Evolutionary conservation across 2,888 invertebrate species (phyloP).

Genomic region (Parnassius smintheus): DNA sequence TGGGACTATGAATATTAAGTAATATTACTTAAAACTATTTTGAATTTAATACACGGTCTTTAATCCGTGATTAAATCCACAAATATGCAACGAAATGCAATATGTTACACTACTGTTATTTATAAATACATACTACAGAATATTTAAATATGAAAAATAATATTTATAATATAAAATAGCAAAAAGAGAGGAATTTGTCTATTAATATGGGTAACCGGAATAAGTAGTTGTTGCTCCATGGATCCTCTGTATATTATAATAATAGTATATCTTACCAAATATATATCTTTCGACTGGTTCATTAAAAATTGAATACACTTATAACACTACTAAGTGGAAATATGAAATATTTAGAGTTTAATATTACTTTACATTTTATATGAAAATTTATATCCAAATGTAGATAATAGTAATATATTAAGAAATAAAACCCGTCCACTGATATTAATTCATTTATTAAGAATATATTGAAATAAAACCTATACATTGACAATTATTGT

Average conservation of each 20-base stretch:
- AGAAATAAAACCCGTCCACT: conserved; percentile 52
- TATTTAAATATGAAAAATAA: too few relatives aligned
- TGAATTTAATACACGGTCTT: too few relatives aligned
- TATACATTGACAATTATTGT: conserved; percentile 33
- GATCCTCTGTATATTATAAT: not conserved
- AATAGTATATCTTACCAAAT: conserved; percentile 11
- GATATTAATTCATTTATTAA: conserved; percentile 33
- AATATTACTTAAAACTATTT: too few relatives aligned
- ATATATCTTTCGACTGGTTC: not conserved
- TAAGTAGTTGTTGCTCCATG: too few relatives aligned
- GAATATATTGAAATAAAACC: not conserved
- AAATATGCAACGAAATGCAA: too few relatives aligned
- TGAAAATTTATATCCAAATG: conserved; percentile 62
- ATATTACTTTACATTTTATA: not conserved
- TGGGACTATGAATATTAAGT: too few relatives aligned
- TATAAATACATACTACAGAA: too few relatives aligned
- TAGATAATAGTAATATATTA: conserved; percentile 57
- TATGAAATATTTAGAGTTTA: not conserved
- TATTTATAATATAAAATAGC: too few relatives aligned
- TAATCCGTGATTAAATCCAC: too few relatives aligned
- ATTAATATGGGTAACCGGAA: too few relatives aligned
- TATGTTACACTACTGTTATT: too few relatives aligned
- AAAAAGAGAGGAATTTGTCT: too few relatives aligned
- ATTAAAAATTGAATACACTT: not conserved
- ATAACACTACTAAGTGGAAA: not conserved